Base-by-base conservation (phyloP, 1,140 invertebrate genomes). In the Apis dorsata region DNA sequence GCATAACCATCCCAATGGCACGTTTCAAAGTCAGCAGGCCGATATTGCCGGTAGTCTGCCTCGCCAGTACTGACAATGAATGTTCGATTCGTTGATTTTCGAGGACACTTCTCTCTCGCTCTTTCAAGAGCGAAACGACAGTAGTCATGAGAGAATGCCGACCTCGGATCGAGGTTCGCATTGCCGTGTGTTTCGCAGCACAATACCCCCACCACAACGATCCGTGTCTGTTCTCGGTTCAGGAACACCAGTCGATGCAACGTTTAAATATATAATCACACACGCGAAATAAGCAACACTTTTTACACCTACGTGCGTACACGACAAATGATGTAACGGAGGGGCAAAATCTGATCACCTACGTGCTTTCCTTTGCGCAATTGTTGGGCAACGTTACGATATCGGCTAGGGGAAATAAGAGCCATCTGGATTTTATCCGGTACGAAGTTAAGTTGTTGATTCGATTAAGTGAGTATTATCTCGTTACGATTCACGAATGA, bases 61-160 rank as follows among this genome's bases (percentile, higher is more conserved):
- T 21, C 9, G 72, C 13, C 34, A 51, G 28, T 24, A 53, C 73
- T 70, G 80, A 77, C 80, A 77, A 82, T 78, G 81, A 82, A 77
- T 51, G 65, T 57, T 69, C 55, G 73, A 81, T 57, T 81, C 81
- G 81, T 82, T 77, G 75, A 71, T 83, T 83, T 83, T 83, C 81
- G 81, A 83, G 81, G 81, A 55, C 74, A 71, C 34, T 63, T 51
- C 66, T 55, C 34, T 44, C 34, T 44, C 34, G 7, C 34, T 44
- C 34, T 44, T 44, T 44, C 28, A 17, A 10, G 59, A 78, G 57
- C 74, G 66, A 83, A 83, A 71, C 66, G 75, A 79, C 75, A 57
- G 66, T 49, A 57, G 66, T 49, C 75, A 19, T 49, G 75, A 69
- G 81, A 78, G 81, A 83, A 83, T 83, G 81, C 65, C 59, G 75